Evolutionary conservation across 2,797 vertebrate genomes (phyloP).

Genomic region (Sylvia borin): DNA sequence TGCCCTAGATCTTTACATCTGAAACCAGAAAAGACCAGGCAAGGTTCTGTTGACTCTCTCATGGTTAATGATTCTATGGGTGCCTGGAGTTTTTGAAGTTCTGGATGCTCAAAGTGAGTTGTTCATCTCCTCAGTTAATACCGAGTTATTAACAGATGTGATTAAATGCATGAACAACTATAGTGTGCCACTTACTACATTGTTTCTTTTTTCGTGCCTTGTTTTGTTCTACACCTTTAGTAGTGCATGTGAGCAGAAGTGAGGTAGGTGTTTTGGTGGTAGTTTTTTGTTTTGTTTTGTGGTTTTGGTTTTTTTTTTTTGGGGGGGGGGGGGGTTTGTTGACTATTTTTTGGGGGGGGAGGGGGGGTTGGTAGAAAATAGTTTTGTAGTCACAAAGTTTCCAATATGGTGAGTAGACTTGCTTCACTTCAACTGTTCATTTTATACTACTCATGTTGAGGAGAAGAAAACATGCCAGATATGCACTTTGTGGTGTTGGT

Average conservation of each 20-base stretch:
- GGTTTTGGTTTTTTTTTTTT: too few relatives aligned
- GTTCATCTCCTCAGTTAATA: neutral
- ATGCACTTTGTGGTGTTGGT: too few relatives aligned
- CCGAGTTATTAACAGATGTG: rapidly evolving
- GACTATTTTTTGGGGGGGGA: too few relatives aligned
- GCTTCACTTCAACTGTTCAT: neutral
- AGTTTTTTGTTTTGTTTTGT: too few relatives aligned
- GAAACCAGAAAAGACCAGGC: neutral
- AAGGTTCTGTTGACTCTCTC: neutral
- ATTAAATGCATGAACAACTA: neutral
- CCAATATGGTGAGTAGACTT: neutral
- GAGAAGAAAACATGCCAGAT: neutral
- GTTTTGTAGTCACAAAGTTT: neutral
- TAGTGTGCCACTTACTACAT: neutral
- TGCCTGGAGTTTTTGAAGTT: neutral
- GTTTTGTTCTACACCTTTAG: neutral
- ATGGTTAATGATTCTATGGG: neutral
- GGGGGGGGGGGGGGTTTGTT: too few relatives aligned
- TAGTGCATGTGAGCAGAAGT: neutral
- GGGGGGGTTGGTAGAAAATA: neutral
- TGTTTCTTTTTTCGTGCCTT: neutral
- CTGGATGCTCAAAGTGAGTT: neutral
- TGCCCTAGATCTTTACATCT: neutral
- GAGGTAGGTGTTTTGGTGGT: neutral
- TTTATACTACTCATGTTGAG: neutral